Conservation (phyloP, 2,888 invertebrate genomes). For the Tanypteryx hageni region DNA sequence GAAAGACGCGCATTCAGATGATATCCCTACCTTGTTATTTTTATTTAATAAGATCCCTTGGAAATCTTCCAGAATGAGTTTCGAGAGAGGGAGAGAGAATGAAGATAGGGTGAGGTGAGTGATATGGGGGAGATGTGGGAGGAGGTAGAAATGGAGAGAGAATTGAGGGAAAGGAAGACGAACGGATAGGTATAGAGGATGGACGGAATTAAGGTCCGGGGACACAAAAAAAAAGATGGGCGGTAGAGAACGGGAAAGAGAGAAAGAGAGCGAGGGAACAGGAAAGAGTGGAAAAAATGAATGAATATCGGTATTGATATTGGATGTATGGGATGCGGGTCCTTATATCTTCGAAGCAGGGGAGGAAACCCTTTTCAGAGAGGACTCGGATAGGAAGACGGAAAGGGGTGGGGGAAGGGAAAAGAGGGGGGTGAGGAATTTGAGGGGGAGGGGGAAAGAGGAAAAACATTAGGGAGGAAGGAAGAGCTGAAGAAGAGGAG, state of each 20-base stretch:
- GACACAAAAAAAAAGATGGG: neutral
- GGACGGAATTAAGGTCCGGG: neutral
- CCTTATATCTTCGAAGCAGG: neutral
- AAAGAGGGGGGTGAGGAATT: neutral
- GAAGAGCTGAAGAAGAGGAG: neutral
- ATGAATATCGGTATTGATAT: neutral
- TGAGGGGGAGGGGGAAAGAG: neutral
- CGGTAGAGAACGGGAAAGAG: neutral
- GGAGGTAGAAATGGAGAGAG: neutral
- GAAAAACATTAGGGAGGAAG: neutral
- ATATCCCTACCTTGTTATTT: neutral
- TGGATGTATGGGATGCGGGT: neutral
- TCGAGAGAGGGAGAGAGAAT: neutral
- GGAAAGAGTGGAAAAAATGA: slow-evolving; percentile 5
- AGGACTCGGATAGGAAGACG: neutral
- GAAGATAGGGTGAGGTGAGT: neutral
- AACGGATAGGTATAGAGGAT: neutral
- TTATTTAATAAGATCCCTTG: neutral
- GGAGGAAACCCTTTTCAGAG: neutral
- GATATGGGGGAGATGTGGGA: neutral
- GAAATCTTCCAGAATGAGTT: neutral
- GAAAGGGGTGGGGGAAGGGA: neutral
- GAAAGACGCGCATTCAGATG: neutral
- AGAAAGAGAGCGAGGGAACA: neutral
- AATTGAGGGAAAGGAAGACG: neutral